Conservation (phyloP, 1,140 invertebrate species). For the Protaetia brevitarsis region DNA sequence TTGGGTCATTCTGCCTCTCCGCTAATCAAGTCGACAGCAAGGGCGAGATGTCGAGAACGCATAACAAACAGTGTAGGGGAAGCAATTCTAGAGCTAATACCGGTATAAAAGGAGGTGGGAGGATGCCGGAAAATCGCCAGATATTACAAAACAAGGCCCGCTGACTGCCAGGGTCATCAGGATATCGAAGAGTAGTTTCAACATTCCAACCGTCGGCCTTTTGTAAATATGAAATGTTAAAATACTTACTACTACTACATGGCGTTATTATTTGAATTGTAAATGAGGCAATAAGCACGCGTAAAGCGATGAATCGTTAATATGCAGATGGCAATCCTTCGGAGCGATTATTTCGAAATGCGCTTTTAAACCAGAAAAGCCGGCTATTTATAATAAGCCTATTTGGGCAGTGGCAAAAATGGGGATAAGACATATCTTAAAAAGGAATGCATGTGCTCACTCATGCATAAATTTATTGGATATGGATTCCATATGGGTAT, state of each 20-base stretch:
- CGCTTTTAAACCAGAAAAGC: not conserved
- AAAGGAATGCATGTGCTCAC: slow-evolving; percentile 4
- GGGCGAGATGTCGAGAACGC: not conserved
- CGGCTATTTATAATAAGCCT: not conserved
- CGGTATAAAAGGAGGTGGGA: not conserved
- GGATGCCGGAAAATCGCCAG: not conserved
- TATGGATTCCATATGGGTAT: slow-evolving; percentile 17
- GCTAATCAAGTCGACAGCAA: not conserved
- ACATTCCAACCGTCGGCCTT: too few species aligned
- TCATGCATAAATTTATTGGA: slow-evolving; percentile 24
- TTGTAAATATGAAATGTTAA: not conserved
- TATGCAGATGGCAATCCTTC: not conserved
- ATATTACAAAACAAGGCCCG: slow-evolving; percentile 20
- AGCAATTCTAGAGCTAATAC: not conserved
- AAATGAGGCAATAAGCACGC: not conserved
- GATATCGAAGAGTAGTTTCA: not conserved
- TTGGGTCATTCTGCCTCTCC: not conserved
- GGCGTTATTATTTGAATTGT: not conserved
- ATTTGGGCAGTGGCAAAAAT: not conserved
- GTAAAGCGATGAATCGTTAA: too few species aligned
- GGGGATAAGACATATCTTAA: not conserved
- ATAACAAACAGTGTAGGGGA: not conserved
- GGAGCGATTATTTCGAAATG: not conserved
- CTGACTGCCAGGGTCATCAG: not conserved
- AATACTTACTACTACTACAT: not conserved